Base-by-base conservation (phyloP, 2,797 vertebrate species). In the Sebastes minor region DNA sequence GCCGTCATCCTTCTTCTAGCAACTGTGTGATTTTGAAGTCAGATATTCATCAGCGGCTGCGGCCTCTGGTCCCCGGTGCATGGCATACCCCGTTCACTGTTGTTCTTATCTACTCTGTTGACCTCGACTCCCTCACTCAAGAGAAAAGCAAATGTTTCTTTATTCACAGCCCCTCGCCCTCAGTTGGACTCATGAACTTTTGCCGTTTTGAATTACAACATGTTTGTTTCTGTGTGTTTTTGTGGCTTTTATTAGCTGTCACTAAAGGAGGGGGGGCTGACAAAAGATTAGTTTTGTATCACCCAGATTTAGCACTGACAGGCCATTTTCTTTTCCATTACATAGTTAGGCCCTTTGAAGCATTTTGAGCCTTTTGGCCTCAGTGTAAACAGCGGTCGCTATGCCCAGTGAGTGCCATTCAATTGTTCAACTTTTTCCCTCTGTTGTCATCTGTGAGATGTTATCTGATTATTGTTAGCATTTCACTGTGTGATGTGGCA, bases 291-390 rank as follows among this genome's bases (percentile, higher is more conserved):
- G 53, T 83, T 84, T 88, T 85, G 53, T 86, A 74, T 83, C 72
- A 74, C 78, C 70, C 80, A 83, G 42, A 70, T 85, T 88, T 86
- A 71, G 71, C 35, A 70, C 67, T 74, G 82, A 72, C 18, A n/a
- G 73, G 66, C 60, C 66, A 65, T 86, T 88, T 89, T 78, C 57
- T 89, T 91, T 92, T 91, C 90, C 90, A 91, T 92, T 84, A 90
- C 88, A 71, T 64, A 82, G 72, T 76, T 3, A 8, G 23, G 28
- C 28, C 53, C 76, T 86, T 88, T 90, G 76, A 89, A 81, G 72
- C 74, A 52, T 85, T 86, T 73, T 60, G 42, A 83, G 46, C 71
- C 22, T 66, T 83, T 84, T 33, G 53, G 25, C 63, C 16, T 5
- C 16, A 28, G 80, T 71, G 81, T 88, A 88, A 92, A 76, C 74